These are phyloP conservation scores for Himalopsyche japonica DNA, from an alignment of 2,888 invertebrate genomes.

Conservation along the genomic window DNA sequence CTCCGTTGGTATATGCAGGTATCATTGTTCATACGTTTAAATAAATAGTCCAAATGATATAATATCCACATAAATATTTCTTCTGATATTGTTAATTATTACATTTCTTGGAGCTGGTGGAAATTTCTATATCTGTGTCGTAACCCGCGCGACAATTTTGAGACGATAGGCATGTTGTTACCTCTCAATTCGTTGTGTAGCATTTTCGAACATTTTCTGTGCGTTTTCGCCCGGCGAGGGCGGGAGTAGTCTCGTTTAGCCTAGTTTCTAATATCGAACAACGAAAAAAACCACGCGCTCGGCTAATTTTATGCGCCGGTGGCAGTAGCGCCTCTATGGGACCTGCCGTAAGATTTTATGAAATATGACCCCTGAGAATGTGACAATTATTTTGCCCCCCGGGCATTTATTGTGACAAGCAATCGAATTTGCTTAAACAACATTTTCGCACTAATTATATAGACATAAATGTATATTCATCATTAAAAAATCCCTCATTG, in stretches of 20 bases:
- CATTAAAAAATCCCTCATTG: too few relatives aligned
- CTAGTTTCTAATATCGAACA: slow-evolving; percentile 44
- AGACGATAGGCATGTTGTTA: too few relatives aligned
- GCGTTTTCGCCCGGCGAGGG: slow-evolving; percentile 55
- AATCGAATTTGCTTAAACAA: too few relatives aligned
- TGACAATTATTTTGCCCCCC: neutral
- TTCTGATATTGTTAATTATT: neutral
- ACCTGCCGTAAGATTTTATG: neutral
- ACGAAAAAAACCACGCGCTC: slow-evolving; percentile 42
- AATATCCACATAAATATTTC: neutral
- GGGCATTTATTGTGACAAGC: too few relatives aligned
- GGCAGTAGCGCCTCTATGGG: neutral
- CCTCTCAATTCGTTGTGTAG: neutral
- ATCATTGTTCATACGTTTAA: too few relatives aligned
- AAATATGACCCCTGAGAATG: neutral
- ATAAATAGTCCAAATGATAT: neutral
- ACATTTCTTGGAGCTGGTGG: neutral
- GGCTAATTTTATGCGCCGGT: slow-evolving; percentile 1
- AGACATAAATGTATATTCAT: too few relatives aligned
- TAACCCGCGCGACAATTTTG: neutral
- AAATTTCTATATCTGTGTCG: neutral
- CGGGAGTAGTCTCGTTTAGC: slow-evolving; percentile 51
- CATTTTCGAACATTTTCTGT: slow-evolving; percentile 33
- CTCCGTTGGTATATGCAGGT: too few relatives aligned
- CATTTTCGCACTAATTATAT: too few relatives aligned